Base-by-base conservation (phyloP, 2,797 vertebrate genomes). In the Acanthurus tractus region DNA sequence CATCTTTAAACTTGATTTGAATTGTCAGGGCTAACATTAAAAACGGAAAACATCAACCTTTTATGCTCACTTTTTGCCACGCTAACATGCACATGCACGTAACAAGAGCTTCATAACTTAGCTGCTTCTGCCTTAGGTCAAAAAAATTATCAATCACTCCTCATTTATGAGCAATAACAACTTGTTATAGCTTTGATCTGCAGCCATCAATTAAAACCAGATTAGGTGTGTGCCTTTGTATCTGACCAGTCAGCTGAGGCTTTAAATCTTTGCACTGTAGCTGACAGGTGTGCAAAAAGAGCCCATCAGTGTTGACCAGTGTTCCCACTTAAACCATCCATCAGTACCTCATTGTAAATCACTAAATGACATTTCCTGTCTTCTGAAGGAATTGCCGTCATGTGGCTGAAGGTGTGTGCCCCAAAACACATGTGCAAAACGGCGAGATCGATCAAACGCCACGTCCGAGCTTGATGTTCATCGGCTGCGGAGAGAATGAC, bases 381-480 rank as follows among this genome's bases (percentile, higher is more conserved):
- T 80, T 85, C 64, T 85, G 74, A 90, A 85, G 83, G 86, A 88
- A 86, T 81, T 64, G 52, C 54, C 18, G 2, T 78, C 90, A 93
- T 91, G 78, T 91, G 90, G 83, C 42, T 75, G 45, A 72, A 92
- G 90, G 87, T 92, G 90, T 85, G 80, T 23, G 64, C 81, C 49
- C 74, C 74, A 78, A 82, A 85, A 67, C 70, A 57, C 81, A 86
- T 52, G 8, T 88, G 82, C 71, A 63, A 73, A 64, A 72, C 3
- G 74, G 78, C 76, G 73, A 61, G 78, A 86, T 81, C 45, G 79
- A 89, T 92, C 88, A 90, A 87, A 89, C 83, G 9, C 76, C 54
- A 6, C 49, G 57, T 71, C 55, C 52, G 64, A 40, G 69, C 64
- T 80, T 74, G 83, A 83, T 84, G 87, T 77, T 44, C 12, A 1